Evolutionary conservation across 2,888 invertebrate species (phyloP), one percentile per base, ranked within the genome.

Genomic region (Troilus luridus): DNA sequence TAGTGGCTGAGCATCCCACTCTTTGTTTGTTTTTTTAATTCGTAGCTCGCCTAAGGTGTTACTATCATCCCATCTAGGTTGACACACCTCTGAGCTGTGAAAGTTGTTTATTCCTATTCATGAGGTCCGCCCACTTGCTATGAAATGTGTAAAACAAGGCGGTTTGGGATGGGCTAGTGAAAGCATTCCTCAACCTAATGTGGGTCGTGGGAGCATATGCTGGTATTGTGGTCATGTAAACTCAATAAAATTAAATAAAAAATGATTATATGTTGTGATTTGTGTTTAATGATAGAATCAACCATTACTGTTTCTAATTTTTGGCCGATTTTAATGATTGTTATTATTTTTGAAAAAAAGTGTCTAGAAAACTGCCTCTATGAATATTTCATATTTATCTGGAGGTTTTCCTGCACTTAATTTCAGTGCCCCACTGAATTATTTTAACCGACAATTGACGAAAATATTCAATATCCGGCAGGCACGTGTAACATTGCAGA

Each of bases 71-170:
- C 72, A 77, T 77, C 72, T 19, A 41, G 72, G 27, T 77, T 17
- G 19, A 77, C 72, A 77, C 72, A 27, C 41, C 72, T 41, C 72
- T 8, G 19, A 2, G 17, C 72, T 41, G 72, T 77, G 72, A 77
- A 77, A 77, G 72, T 77, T 77, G 41, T 77, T 77, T 41, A 77
- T 77, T 41, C 27, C 72, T 41, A 77, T 77, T 77, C 72, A 77
- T 77, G 41, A 77, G 72, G 19, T 41, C 72, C 72, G 72, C 72
- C 72, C 41, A 77, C 72, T 14, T 77, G 41, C 72, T 41, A 77
- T 41, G 41, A 77, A 77, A 77, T 77, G 14, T 41, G 72, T 77
- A 77, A 77, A 41, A 77, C 72, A 77, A 77, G 72, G 72, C 11
- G 41, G 72, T 77, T 77, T 41, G 41, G 72, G 72, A 27, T 77